Conservation (phyloP, 2,888 invertebrate genomes). For the Hirtodrosophila confusa region DNA sequence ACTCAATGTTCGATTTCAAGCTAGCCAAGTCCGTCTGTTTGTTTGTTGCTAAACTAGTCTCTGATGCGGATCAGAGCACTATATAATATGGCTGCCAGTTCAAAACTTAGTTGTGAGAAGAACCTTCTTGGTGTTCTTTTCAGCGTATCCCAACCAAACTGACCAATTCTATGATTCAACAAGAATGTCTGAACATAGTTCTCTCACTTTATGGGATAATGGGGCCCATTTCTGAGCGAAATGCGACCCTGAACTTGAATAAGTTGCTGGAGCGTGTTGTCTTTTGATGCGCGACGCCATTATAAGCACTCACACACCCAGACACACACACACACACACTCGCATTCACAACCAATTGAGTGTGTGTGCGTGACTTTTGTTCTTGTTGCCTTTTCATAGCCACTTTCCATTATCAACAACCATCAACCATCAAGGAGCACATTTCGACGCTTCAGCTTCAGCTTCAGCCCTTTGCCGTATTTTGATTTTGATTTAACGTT, state of each 20-base stretch:
- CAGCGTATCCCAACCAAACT: too few species aligned
- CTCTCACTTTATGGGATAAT: too few species aligned
- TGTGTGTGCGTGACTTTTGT: constrained; percentile 64
- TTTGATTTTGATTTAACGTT: constrained; percentile 68
- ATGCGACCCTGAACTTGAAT: constrained; percentile 45
- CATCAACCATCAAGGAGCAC: constrained; percentile 38
- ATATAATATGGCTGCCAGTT: too few species aligned
- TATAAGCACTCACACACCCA: constrained; percentile 40
- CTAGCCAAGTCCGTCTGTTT: too few species aligned
- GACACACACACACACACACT: constrained; percentile 15
- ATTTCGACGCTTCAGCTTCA: constrained; percentile 32
- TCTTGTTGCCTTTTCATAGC: constrained; percentile 54
- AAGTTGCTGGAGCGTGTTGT: constrained; percentile 55
- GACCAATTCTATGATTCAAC: too few species aligned
- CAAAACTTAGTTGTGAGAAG: too few species aligned
- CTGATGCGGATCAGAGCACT: too few species aligned
- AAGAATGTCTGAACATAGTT: too few species aligned
- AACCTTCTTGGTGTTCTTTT: too few species aligned
- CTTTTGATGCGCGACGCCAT: constrained; percentile 58
- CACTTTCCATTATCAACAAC: constrained; percentile 56
- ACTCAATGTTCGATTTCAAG: too few species aligned
- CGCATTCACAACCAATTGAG: constrained; percentile 1
- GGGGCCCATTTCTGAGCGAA: not conserved
- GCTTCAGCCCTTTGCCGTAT: constrained; percentile 24
- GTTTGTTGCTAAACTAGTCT: too few species aligned